Evolutionary conservation across 2,888 invertebrate genomes (phyloP).

Genomic region (Schizaphis graminum): DNA sequence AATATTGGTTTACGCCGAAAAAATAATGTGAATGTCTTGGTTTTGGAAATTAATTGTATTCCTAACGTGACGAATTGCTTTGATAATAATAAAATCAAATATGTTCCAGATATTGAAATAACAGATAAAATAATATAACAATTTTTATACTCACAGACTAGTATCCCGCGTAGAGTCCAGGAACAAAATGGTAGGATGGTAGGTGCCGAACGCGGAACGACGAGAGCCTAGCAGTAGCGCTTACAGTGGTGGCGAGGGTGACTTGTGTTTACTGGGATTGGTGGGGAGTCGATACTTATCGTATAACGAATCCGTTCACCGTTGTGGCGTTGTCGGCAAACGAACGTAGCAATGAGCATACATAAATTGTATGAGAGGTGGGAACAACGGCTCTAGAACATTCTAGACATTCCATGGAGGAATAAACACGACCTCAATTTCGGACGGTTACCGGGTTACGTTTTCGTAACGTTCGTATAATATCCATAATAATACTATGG

Average conservation of each 20-base stretch:
- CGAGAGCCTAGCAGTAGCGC: background rate
- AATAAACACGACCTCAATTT: background rate
- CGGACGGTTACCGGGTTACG: background rate
- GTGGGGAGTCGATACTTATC: background rate
- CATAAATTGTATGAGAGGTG: background rate
- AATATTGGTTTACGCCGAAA: background rate
- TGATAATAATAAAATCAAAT: background rate
- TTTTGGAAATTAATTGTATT: background rate
- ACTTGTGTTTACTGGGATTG: background rate
- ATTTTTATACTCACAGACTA: constrained; percentile 23
- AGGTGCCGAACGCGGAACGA: background rate
- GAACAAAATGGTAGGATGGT: constrained; percentile 57
- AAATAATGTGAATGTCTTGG: background rate
- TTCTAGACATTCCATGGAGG: constrained; percentile 56
- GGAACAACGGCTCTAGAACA: constrained; percentile 19
- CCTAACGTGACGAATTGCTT: background rate
- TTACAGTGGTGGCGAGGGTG: background rate
- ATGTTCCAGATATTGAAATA: background rate
- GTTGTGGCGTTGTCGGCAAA: background rate
- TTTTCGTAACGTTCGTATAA: too few relatives aligned
- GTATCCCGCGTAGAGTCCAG: background rate
- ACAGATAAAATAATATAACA: background rate
- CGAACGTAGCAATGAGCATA: too few relatives aligned
- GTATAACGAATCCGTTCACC: background rate
- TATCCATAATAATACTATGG: too few relatives aligned